Evolutionary conservation across 1,140 invertebrate species (phyloP).

Genomic region (Thaumatotibia leucotreta): DNA sequence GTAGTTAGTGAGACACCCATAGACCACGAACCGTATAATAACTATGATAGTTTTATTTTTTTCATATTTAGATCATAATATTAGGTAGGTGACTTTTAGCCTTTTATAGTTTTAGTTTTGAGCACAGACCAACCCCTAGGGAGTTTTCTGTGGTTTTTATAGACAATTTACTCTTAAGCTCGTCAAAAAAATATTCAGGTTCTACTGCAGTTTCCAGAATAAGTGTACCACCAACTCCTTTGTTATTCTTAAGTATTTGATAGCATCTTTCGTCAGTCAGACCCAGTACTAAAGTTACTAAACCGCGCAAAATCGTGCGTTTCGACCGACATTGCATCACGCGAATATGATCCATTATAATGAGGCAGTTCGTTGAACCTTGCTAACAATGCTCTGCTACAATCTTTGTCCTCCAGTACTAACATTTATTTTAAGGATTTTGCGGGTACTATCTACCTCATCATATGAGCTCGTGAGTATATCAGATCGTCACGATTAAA

Average conservation of each 20-base stretch:
- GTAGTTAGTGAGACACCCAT: too few relatives aligned
- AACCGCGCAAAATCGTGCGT: slow-evolving; percentile 13
- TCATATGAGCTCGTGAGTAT: too few relatives aligned
- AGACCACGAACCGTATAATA: too few relatives aligned
- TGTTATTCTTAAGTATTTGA: slow-evolving; percentile 3
- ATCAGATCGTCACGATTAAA: too few relatives aligned
- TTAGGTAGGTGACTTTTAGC: too few relatives aligned
- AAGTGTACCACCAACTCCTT: not conserved
- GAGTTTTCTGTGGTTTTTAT: too few relatives aligned
- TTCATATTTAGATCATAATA: too few relatives aligned
- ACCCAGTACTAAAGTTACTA: slow-evolving; percentile 17
- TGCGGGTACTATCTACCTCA: too few relatives aligned
- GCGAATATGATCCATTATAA: slow-evolving; percentile 50
- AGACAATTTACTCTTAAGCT: not conserved
- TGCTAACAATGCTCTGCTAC: slow-evolving; percentile 39
- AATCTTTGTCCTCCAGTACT: slow-evolving; percentile 37
- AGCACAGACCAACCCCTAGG: too few relatives aligned
- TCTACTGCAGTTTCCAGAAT: not conserved
- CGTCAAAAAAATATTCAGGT: not conserved
- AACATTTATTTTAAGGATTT: too few relatives aligned
- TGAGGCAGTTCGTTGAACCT: slow-evolving; percentile 39
- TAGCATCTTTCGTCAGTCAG: slow-evolving; percentile 22
- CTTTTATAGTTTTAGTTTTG: too few relatives aligned
- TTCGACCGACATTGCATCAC: slow-evolving; percentile 38
- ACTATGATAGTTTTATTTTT: too few relatives aligned